Evolutionary conservation across 2,888 invertebrate species (phyloP), one percentile per base, ranked within the genome.

Genomic region (Drosophila limbata): DNA sequence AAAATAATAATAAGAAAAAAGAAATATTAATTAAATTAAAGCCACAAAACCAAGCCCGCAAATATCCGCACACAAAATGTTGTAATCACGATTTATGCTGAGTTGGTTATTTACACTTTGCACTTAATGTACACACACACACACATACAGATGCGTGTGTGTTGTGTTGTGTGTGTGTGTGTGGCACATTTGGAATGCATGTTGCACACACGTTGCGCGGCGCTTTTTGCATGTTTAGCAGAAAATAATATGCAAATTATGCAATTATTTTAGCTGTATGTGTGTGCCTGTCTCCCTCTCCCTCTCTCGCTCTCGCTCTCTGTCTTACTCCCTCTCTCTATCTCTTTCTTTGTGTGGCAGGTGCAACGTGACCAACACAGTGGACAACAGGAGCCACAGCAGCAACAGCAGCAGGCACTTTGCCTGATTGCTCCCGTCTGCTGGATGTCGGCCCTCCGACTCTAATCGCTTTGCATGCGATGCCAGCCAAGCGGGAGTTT

Each of bases 21-120:
- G 85, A 90, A 87, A 90, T 86, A 88, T 91, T 90, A 91, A 90
- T 91, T 90, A 91, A 91, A 90, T 90, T 90, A 91, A 90, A 91
- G 89, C 91, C 90, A 89, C 85, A 85, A 83, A 89, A 90, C 91
- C 91, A 81, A 90, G 86, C 90, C 89, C 89, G 90, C 90, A 90
- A 81, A 90, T 84, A 88, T 89, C 79, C 90, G 86, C 89, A 90
- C 73, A 82, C 79, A 88, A 85, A 88, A 90, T 88, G 84, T 90
- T 90, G 90, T 91, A 91, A 91, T 89, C 91, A 90, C 90, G 83
- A 91, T 91, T 91, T 90, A 91, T 90, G 90, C 90, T 90, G 90
- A 90, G 77, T 90, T 75, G 71, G 80, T 87, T 90, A 87, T 87
- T 88, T 89, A 83, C 88, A 84, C 87, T 84, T 87, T 87, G 81